These are phyloP conservation scores for Schizopygopsis malacanthus DNA, from an alignment of 2,797 vertebrate species.

Conservation along the genomic window DNA sequence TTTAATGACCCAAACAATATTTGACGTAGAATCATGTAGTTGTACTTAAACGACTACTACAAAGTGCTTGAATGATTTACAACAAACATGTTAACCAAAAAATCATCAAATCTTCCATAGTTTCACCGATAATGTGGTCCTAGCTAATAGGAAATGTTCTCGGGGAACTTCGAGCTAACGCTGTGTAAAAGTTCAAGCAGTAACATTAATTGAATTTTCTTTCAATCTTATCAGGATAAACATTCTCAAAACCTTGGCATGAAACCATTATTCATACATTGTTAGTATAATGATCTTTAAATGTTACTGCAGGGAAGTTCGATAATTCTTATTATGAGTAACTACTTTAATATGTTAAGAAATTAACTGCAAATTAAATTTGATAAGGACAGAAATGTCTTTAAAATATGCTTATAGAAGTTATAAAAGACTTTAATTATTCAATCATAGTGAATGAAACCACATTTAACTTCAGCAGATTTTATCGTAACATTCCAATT, in stretches of 20 bases:
- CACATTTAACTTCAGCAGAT: too few species aligned
- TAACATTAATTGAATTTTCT: background rate
- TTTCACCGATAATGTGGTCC: conserved; percentile 23
- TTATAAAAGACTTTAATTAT: background rate
- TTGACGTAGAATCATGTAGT: background rate
- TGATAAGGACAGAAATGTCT: background rate
- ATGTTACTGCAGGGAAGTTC: background rate
- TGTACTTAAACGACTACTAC: background rate
- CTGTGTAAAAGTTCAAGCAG: background rate
- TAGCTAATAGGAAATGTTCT: background rate
- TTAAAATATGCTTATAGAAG: background rate
- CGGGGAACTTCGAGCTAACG: background rate
- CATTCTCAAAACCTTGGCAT: background rate
- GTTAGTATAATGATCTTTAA: background rate
- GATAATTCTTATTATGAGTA: background rate
- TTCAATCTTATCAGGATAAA: conserved; percentile 18
- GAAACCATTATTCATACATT: background rate
- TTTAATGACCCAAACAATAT: background rate
- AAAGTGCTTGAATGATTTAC: conserved; percentile 18
- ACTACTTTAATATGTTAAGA: background rate
- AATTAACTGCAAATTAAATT: background rate
- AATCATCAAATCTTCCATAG: background rate
- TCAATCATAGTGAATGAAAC: background rate
- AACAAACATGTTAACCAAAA: background rate
- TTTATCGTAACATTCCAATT: too few species aligned